Evolutionary conservation across 1,140 invertebrate species (phyloP).

Genomic region (Ceratina calcarata): DNA sequence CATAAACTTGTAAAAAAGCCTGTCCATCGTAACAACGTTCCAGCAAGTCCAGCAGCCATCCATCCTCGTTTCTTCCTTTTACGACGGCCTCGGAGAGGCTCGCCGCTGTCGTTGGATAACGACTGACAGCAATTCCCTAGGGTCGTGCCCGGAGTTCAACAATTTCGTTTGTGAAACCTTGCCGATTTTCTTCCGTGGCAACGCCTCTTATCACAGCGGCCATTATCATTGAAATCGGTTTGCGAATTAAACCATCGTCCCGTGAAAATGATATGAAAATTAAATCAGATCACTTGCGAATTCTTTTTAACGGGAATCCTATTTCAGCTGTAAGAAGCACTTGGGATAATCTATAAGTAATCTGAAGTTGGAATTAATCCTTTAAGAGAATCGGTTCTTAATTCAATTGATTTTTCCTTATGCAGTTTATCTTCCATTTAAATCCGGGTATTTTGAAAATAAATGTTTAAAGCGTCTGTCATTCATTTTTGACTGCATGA

Average conservation of each 20-base stretch:
- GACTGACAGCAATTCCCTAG: conserved; percentile 24
- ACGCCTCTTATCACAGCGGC: not conserved
- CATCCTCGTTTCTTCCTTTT: conserved; percentile 13
- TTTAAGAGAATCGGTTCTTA: too few species aligned
- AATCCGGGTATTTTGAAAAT: too few species aligned
- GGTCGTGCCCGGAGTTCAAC: not conserved
- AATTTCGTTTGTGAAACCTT: conserved; percentile 21
- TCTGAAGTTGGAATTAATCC: too few species aligned
- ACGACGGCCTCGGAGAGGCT: conserved; percentile 5
- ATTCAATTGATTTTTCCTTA: too few species aligned
- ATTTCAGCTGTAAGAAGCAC: too few species aligned
- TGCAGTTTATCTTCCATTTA: too few species aligned
- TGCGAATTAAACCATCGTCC: not conserved
- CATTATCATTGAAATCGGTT: conserved; percentile 4
- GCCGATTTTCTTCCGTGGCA: not conserved
- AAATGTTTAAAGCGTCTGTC: too few species aligned
- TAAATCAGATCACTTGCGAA: too few species aligned
- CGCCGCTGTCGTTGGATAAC: conserved; percentile 14
- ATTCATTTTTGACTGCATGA: too few species aligned
- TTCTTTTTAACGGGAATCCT: too few species aligned
- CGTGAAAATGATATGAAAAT: not conserved
- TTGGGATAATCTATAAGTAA: too few species aligned
- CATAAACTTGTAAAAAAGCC: conserved; percentile 33
- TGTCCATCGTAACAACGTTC: conserved; percentile 24
- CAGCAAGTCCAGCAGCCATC: conserved; percentile 5